Evolutionary conservation across 1,140 invertebrate species (phyloP).

Genomic region (Lutraria rhynchaena): DNA sequence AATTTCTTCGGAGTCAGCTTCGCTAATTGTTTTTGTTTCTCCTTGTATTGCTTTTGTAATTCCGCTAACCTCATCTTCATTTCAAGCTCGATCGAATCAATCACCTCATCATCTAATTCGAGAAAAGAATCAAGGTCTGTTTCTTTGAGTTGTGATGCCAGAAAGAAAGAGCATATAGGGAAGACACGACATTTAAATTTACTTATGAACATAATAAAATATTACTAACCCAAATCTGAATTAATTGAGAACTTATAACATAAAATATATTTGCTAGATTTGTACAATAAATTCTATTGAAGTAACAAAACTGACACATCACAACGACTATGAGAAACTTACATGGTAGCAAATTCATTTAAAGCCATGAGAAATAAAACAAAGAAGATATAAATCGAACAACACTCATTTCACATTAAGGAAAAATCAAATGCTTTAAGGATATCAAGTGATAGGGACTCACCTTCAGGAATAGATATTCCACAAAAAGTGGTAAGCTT

Average conservation of each 20-base stretch:
- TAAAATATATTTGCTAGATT: too few relatives aligned
- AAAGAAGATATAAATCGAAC: too few relatives aligned
- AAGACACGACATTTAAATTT: background rate
- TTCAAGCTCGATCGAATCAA: constrained; percentile 89
- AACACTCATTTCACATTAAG: too few relatives aligned
- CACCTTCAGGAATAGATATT: constrained; percentile 71
- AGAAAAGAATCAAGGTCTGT: constrained; percentile 77
- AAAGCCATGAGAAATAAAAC: too few relatives aligned
- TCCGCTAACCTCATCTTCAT: constrained; percentile 91
- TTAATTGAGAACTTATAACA: too few relatives aligned
- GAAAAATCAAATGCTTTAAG: too few relatives aligned
- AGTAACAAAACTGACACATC: too few relatives aligned
- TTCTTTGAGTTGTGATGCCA: constrained; percentile 73
- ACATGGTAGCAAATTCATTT: too few relatives aligned
- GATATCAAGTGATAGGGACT: background rate
- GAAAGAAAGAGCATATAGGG: constrained; percentile 31
- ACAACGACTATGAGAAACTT: too few relatives aligned
- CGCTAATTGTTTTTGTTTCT: constrained; percentile 90
- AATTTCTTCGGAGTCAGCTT: constrained; percentile 84
- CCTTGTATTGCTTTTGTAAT: constrained; percentile 90
- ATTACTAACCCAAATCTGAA: too few relatives aligned
- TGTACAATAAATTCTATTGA: too few relatives aligned
- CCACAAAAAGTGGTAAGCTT: constrained; percentile 66
- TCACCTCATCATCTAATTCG: constrained; percentile 82
- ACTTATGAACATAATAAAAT: background rate